Evolutionary conservation across 1,140 invertebrate species (phyloP), one percentile per base, ranked within the genome.

Genomic region (Bicyclus anynana): DNA sequence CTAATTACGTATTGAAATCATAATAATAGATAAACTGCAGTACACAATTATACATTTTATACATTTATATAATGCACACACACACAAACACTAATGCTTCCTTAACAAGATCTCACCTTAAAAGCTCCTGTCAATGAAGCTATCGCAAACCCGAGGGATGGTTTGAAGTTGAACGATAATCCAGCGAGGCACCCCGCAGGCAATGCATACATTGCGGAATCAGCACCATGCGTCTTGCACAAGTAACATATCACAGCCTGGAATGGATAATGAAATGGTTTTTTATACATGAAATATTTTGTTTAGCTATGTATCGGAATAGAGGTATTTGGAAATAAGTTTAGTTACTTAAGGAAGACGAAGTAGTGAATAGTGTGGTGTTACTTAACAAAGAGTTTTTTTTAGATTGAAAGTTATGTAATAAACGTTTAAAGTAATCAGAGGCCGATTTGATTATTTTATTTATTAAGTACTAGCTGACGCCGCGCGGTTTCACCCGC

Each of bases 101-200:
- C 33, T 26, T 44, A 58, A 51, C 18, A 51, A 58, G 50, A 38
- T 53, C 56, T 61, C 55, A 87, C 84, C 66, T 85, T 87, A 35
- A 80, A 74, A 37, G 82, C 82, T 29, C 67, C 81, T 40, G 84
- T 80, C 14, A 84, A 27, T 4, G 82, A 73, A 17, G 80, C 82
- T 61, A 84, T 82, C 13, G 82, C 72, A 33, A 87, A 64, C 14
- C 81, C 81, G 6, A 89, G 58, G 40, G 70, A 86, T 0, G 87
- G 86, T 59, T 76, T 89, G 59, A 90, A 89, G 20, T 83, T 23
- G 49, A 84, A 87, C 12, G 89, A 83, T n/a, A 89, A 40, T 14
- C 89, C 89, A 5, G 89, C 84, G 13, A 84, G 51, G 53, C 75
- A 89, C n/a, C 89, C 89, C 7, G 87, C 89, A 2, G 89, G 89